Conservation (phyloP, 2,888 invertebrate genomes). For the Meiosimyza decipiens region DNA sequence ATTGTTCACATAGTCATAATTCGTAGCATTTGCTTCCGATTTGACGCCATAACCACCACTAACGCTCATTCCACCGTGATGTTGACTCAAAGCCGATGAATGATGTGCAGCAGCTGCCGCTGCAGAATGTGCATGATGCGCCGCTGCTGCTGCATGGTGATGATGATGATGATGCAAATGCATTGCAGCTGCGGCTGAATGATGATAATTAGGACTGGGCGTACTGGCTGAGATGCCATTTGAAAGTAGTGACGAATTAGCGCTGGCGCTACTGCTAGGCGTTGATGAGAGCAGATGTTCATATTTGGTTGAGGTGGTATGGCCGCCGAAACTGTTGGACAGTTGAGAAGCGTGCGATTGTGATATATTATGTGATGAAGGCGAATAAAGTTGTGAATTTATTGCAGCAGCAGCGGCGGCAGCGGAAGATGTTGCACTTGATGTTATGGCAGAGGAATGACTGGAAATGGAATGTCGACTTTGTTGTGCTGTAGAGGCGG, state of each 20-base stretch:
- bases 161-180: constrained; percentile 47
- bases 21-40: constrained; percentile 64
- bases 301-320: constrained; percentile 54
- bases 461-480: constrained; percentile 48
- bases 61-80: constrained; percentile 37
- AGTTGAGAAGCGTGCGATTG: constrained; percentile 47
- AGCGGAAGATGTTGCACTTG: constrained; percentile 24
- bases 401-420: constrained; percentile 25
- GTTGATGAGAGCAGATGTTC: constrained; percentile 54
- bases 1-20: constrained; percentile 67
- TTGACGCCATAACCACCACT: constrained; percentile 52
- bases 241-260: constrained; percentile 40
- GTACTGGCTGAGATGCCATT: constrained; percentile 55
- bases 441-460: constrained; percentile 36
- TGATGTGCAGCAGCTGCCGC: constrained; percentile 46
- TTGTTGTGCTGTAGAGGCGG: constrained; percentile 48
- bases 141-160: constrained; percentile 40
- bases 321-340: constrained; percentile 36
- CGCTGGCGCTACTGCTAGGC: constrained; percentile 33
- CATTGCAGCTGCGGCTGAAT: constrained; percentile 47
- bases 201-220: constrained; percentile 62
- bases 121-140: constrained; percentile 39
- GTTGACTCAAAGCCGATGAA: constrained; percentile 47
- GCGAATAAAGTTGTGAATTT: constrained; percentile 57
- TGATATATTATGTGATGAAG: constrained; percentile 43